Evolutionary conservation across 2,888 invertebrate genomes (phyloP), one percentile per base, ranked within the genome.

Genomic region (Eledona agricola): DNA sequence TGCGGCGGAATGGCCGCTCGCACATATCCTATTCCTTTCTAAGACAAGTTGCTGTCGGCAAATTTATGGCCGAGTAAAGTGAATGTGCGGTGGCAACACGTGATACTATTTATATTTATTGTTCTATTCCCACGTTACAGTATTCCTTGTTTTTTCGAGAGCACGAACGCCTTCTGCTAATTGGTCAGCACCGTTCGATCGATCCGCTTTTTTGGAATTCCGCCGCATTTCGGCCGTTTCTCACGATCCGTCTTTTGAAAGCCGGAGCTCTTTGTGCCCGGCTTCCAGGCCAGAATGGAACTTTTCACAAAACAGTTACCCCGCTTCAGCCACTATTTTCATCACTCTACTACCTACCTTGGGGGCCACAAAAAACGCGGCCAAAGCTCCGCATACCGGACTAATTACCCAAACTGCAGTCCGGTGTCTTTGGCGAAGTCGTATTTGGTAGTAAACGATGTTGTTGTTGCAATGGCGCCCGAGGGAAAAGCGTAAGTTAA

Each of bases 191-290:
- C 9, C n/a, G 7, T 7, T 13, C 22, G 19, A 10, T 12, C 13
- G 20, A 7, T 16, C 19, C 16, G 15, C 16, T 19, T 13, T 49
- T 62, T 60, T 49, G 54, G 59, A 64, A 66, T 67, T 66, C 66
- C 60, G 55, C 47, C 54, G 64, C 65, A 64, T 63, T 54, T 58
- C 64, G 60, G 60, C 59, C 64, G 63, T 66, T 67, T 69, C 69
- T 66, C 69, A 67, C 67, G 67, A 65, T 65, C 62, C 66, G 64
- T 65, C 68, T 67, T 67, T 67, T 68, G 64, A 67, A 66, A 63
- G 62, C 61, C 57, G 58, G 59, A 55, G 49, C 62, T 51, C 63
- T 59, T 67, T 68, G 65, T 67, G 56, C 60, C 43, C 31, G 42
- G 35, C 45, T 38, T 40, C 45, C 35, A 34, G 28, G 17, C 19